These are phyloP conservation scores for Neosalanx taihuensis DNA, from an alignment of 2,797 vertebrate species.

Conservation along the genomic window DNA sequence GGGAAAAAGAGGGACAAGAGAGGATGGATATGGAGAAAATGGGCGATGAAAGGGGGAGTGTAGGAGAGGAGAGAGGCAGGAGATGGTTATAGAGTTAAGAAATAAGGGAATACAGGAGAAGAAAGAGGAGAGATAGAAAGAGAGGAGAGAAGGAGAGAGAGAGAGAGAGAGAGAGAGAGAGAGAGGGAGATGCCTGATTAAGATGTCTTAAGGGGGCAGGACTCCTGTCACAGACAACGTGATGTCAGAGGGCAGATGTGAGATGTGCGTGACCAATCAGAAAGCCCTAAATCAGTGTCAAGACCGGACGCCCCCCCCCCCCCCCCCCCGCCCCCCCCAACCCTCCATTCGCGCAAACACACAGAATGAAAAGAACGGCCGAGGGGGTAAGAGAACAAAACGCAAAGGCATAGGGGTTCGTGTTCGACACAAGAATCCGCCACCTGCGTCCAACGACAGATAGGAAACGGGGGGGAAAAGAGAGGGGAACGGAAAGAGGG, in stretches of 20 bases:
- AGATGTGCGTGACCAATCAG: slow-evolving; percentile 37
- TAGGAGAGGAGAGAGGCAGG: neutral
- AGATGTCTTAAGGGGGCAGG: neutral
- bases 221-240: slow-evolving; percentile 35
- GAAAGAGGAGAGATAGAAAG: neutral
- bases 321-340: too few species aligned
- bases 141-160: too few species aligned
- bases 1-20: slow-evolving; percentile 35
- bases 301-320: slow-evolving; percentile 32
- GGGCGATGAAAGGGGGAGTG: slow-evolving; percentile 14
- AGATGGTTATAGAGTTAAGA: slow-evolving; percentile 22
- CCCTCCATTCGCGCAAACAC: neutral
- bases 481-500: slow-evolving; percentile 48
- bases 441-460: slow-evolving; percentile 49
- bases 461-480: slow-evolving; percentile 18
- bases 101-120: neutral
- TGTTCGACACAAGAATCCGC: slow-evolving; percentile 50
- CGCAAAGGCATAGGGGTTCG: neutral
- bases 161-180: too few species aligned
- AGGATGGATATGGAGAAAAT: slow-evolving; percentile 39
- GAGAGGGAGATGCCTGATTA: slow-evolving; percentile 12
- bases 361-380: neutral
- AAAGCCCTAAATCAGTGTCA: slow-evolving; percentile 57
- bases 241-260: slow-evolving; percentile 44
- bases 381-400: slow-evolving; percentile 2